These are phyloP conservation scores for Spea multiplicata DNA, from an alignment of 2,113 vertebrate genomes.

Conservation along the genomic window DNA sequence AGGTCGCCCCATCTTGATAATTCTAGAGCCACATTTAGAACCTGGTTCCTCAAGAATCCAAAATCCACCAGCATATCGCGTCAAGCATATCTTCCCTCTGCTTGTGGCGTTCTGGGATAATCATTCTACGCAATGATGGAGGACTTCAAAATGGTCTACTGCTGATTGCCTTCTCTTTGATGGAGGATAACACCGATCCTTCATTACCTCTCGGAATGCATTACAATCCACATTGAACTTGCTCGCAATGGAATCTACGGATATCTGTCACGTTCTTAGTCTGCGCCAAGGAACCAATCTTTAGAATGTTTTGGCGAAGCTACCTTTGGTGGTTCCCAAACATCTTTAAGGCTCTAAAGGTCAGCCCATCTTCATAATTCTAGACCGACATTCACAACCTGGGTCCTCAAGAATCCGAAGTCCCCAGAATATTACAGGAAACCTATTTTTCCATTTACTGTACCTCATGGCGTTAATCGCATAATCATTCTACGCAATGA, in stretches of 20 bases:
- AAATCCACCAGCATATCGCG: neutral
- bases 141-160: neutral
- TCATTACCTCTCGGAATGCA: neutral
- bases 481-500: neutral
- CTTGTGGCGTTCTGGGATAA: neutral
- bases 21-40: too few relatives aligned
- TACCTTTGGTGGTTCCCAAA: too few relatives aligned
- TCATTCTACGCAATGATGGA: neutral
- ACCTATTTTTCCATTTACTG: neutral
- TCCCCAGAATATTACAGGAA: neutral
- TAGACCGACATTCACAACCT: too few relatives aligned
- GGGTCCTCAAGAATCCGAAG: too few relatives aligned
- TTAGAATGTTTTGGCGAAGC: too few relatives aligned
- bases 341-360: too few relatives aligned
- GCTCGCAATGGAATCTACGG: neutral
- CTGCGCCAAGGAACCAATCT: neutral
- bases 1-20: too few relatives aligned
- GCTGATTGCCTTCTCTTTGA: conserved; percentile 29
- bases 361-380: too few relatives aligned
- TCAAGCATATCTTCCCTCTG: neutral
- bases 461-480: neutral
- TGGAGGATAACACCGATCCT: neutral
- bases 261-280: neutral
- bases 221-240: neutral
- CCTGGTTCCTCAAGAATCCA: too few relatives aligned